Conservation (phyloP, 2,113 vertebrate species). For the Brachyhypopomus gauderio region DNA sequence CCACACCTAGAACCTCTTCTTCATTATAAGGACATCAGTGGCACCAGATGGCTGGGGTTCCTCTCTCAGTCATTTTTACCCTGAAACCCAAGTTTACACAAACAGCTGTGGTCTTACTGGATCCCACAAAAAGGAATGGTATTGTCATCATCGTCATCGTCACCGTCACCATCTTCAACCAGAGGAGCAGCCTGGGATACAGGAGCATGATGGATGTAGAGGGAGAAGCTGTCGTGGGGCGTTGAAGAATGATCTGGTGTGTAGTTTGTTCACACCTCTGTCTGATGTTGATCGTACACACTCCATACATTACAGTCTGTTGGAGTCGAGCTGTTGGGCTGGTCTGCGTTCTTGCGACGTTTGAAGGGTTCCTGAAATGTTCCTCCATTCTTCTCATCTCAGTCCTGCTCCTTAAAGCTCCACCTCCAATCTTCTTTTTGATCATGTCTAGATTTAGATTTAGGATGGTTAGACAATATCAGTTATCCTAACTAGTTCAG, state of each 20-base stretch:
- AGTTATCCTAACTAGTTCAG: too few species aligned
- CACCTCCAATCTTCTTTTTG: background rate
- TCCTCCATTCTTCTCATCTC: background rate
- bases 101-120: constrained; percentile 56
- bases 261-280: constrained; percentile 19
- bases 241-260: constrained; percentile 32
- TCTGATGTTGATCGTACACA: constrained; percentile 12
- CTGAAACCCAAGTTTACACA: constrained; percentile 60
- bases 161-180: constrained; percentile 9
- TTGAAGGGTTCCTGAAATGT: background rate
- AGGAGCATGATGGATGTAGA: constrained; percentile 30
- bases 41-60: constrained; percentile 55
- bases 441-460: background rate
- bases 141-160: constrained; percentile 68
- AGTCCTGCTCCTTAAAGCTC: background rate
- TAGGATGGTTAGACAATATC: background rate
- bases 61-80: constrained; percentile 54
- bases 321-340: background rate
- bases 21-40: constrained; percentile 51
- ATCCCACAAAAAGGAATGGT: constrained; percentile 59
- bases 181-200: background rate
- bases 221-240: constrained; percentile 36
- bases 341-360: background rate
- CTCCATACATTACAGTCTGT: constrained; percentile 12
- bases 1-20: constrained; percentile 19